These are phyloP conservation scores for Meloidogyne floridensis DNA, from an alignment of 1,140 invertebrate genomes.

Conservation along the genomic window DNA sequence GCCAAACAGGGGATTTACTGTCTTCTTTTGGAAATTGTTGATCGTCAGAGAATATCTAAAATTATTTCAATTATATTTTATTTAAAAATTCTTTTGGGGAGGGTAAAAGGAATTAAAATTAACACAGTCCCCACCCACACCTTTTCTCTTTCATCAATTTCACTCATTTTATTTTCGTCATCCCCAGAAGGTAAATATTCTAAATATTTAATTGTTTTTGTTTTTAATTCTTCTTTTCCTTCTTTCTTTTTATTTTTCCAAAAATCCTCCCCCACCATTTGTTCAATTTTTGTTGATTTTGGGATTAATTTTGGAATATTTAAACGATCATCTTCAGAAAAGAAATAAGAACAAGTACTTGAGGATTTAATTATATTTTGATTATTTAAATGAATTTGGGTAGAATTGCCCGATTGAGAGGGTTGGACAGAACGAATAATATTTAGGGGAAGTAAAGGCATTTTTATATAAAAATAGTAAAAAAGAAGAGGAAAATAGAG, in stretches of 20 bases:
- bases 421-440: not conserved
- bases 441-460: not conserved
- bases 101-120: too few relatives aligned
- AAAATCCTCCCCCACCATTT: too few relatives aligned
- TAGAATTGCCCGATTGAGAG: not conserved
- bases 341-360: constrained; percentile 9
- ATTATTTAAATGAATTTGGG: not conserved
- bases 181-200: not conserved
- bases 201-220: constrained; percentile 5
- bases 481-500: too few relatives aligned
- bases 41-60: not conserved
- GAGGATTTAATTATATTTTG: not conserved
- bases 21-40: not conserved
- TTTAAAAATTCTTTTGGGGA: not conserved
- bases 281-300: too few relatives aligned
- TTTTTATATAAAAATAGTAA: too few relatives aligned
- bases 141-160: not conserved
- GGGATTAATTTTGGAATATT: too few relatives aligned
- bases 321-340: not conserved
- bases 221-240: not conserved
- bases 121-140: not conserved
- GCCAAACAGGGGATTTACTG: not conserved
- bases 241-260: not conserved
- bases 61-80: not conserved
- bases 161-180: not conserved